Base-by-base conservation (phyloP, 2,888 invertebrate species). In the Steromphala cineraria region DNA sequence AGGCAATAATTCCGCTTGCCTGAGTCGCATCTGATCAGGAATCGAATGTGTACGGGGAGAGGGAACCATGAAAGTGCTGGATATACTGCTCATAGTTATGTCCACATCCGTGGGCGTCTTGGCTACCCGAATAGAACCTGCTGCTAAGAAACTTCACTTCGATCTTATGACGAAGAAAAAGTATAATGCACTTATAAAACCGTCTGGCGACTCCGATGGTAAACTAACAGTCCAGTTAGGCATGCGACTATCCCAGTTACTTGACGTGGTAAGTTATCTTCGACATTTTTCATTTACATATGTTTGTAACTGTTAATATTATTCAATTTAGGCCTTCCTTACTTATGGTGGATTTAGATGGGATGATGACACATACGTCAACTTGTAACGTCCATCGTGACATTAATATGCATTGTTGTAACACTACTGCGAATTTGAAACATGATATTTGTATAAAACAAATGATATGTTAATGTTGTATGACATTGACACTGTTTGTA, bases 141-240 rank as follows among this genome's bases (percentile, higher is more conserved):
- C 97, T 92, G 98, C 98, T 17, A 98, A 98, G 93, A 95, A 98
- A 87, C 95, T 99, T 71, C 99, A 98, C 94, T 98, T 99, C 92
- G 98, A 99, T 94, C 95, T 99, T 85, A 95, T 99, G 90, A 97
- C 97, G 92, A 98, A 97, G 94, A 87, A 85, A 31, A 86, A 84
- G 19, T 99, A 99, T 94, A 99, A 99, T 94, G 96, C 98, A 87
- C 95, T 99, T 82, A 98, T 98, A 87, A 95, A 98, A 89, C 75
- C 75, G 8, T 98, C 98, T 80, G 96, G 96, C 92, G 97, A 97
- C 94, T 97, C 98, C 93, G 97, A 93, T 97, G 97, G 81, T 93
- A 97, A 97, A 0, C 96, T 99, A 80, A 95, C 98, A 81, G 98
- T 99, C 85, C 97, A 98, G 93, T 95, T 99, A 80, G 98, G 98